Base-by-base conservation (phyloP, 2,113 vertebrate genomes). In the Planiliza haematocheilus region DNA sequence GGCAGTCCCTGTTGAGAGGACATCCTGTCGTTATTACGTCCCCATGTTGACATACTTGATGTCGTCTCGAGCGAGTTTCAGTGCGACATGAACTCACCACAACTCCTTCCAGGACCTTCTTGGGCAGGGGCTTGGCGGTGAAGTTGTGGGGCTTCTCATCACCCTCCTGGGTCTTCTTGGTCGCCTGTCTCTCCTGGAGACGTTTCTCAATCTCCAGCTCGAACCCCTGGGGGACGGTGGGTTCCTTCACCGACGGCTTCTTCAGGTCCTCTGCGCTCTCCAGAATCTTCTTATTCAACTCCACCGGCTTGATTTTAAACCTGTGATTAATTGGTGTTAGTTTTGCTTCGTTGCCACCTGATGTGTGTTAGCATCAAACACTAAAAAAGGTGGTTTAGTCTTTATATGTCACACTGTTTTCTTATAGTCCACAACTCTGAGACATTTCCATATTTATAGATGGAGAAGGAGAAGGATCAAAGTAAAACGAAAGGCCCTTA, bases 241-340 rank as follows among this genome's bases (percentile, higher is more conserved):
- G 86, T 5, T 94, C 94, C 75, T 97, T 98, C 37, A 89, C 88
- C 1, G 85, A 7, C 0, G 93, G 95, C 63, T 95, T 99, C 90
- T 95, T 98, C 5, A 94, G 93, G 66, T 93, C 85, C 0, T 95
- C 88, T 0, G 87, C 90, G 1, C 87, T 70, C 72, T 97, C 95
- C 41, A 99, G 70, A 36, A 99, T 96, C 61, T 94, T 96, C 42
- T 68, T 89, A 89, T 98, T 91, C 0, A 99, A 70, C 69, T 97
- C 96, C 60, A 91, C 91, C n/a, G 96, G 95, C 90, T 95, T 99
- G 86, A 99, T 96, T 78, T 95, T 95, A 83, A 96, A 95, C 83
- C 97, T 98, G 41, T 13, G n/a, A n/a, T n/a, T n/a, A n/a, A n/a
- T n/a, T n/a, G n/a, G n/a, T n/a, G n/a, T n/a, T n/a, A n/a, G n/a